Base-by-base conservation (phyloP, 2,113 vertebrate genomes). In the Aegotheles bennettii region DNA sequence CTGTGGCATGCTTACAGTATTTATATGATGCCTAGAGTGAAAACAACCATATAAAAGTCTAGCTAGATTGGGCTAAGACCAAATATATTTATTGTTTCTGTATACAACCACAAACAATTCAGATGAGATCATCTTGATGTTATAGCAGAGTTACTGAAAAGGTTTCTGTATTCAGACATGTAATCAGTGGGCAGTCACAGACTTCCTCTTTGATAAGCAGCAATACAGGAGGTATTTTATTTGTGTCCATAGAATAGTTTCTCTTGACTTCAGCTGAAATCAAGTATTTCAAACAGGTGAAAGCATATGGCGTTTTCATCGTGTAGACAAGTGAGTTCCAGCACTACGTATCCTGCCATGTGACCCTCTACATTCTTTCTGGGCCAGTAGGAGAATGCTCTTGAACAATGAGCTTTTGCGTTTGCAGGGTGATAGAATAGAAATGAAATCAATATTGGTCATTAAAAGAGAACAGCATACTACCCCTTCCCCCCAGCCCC, bases 381-480 rank as follows among this genome's bases (percentile, higher is more conserved):
- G 20, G 31, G 26, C 45, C 3, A 28, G 33, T 26, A 36, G 47
- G 20, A 38, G 36, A 64, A 48, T 0, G 0, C 12, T 60, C 36
- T 50, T 81, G n/a, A 65, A 13, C 10, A 50, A 61, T 5, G 20
- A 68, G 36, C 16, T 76, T 56, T 64, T 92, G 60, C 76, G 43
- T 87, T 96, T 94, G 29, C 69, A 85, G 59, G 57, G 25, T 77
- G 61, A 90, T 90, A 81, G 82, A 94, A 83, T 87, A 74, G 54
- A 87, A 96, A 93, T 75, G 69, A 87, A 89, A 92, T 94, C 95
- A 95, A 93, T 95, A 86, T 35, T 71, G 15, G 80, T 81, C 87
- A 79, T 92, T 94, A 92, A 87, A 84, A 76, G 33, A 65, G 57
- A 69, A 17, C 28, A 61, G 15, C 29, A 25, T 12, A 42, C 11